Evolutionary conservation across 1,140 invertebrate species (phyloP).

Genomic region (Hyposmocoma kahamanoa): DNA sequence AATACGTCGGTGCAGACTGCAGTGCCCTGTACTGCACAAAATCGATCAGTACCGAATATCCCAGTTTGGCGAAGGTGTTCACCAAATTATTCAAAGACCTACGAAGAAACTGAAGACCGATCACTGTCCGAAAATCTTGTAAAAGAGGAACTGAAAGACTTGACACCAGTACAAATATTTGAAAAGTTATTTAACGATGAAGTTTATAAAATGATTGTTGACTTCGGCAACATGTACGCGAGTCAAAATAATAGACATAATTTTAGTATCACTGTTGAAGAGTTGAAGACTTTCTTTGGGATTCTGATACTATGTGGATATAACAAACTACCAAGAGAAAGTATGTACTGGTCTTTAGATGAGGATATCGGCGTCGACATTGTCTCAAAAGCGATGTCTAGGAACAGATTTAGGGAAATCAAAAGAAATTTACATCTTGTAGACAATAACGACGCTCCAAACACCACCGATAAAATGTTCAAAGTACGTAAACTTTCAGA

Average conservation of each 20-base stretch:
- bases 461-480: slow-evolving; percentile 20
- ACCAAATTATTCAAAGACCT: slow-evolving; percentile 16
- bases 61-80: slow-evolving; percentile 25
- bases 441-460: slow-evolving; percentile 6
- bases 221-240: slow-evolving; percentile 26
- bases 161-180: slow-evolving; percentile 25
- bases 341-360: slow-evolving; percentile 36
- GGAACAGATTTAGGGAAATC: slow-evolving; percentile 38
- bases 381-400: slow-evolving; percentile 29
- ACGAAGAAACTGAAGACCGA: neutral
- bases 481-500: slow-evolving; percentile 26
- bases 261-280: slow-evolving; percentile 24
- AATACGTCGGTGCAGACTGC: slow-evolving; percentile 22
- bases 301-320: slow-evolving; percentile 41
- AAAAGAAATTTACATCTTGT: slow-evolving; percentile 31
- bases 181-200: slow-evolving; percentile 31
- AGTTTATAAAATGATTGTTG: slow-evolving; percentile 22
- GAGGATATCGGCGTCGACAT: slow-evolving; percentile 33
- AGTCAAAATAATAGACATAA: slow-evolving; percentile 35
- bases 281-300: slow-evolving; percentile 35
- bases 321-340: slow-evolving; percentile 31
- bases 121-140: slow-evolving; percentile 4
- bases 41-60: too few relatives aligned
- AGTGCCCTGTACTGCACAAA: too few relatives aligned
- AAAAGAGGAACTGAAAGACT: slow-evolving; percentile 11